Percentiles rank a stretch among this genome's conserved stretches.
These are phyloP conservation scores for Oreochromis aureus DNA, from an alignment of 2,113 vertebrate species.

Conservation along the genomic window DNA sequence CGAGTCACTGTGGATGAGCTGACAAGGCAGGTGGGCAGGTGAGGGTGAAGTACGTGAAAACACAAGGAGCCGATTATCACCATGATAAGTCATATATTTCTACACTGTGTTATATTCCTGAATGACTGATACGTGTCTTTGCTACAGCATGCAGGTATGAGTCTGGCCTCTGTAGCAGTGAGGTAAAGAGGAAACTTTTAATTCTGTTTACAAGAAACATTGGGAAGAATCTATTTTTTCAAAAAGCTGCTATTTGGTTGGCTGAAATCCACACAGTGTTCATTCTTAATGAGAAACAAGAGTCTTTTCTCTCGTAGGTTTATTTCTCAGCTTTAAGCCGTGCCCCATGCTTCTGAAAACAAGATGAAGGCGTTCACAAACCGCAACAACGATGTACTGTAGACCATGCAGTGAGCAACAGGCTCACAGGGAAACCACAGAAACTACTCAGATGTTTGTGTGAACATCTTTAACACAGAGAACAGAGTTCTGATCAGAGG, in stretches of 20 bases:
- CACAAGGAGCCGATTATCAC: neutral
- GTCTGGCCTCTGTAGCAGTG: accelerated
- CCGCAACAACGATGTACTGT: neutral
- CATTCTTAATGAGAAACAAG: neutral
- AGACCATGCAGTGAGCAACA: neutral
- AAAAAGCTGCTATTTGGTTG: neutral
- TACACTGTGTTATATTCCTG: neutral
- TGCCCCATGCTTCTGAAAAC: neutral
- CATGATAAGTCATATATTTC: neutral
- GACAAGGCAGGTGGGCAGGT: neutral
- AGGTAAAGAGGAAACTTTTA: neutral
- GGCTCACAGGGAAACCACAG: neutral
- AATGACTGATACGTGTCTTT: neutral
- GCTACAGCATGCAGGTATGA: neutral
- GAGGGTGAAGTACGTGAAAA: neutral
- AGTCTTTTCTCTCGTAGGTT: neutral
- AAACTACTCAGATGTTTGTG: neutral
- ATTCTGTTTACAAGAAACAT: neutral
- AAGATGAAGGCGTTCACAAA: neutral
- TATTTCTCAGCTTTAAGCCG: neutral
- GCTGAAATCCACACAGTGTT: neutral
- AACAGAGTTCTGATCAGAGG: neutral
- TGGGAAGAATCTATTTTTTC: accelerated
- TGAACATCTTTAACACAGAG: neutral
- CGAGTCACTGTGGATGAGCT: neutral